Base-by-base conservation (phyloP, 1,140 invertebrate species). In the Triops longicaudatus region DNA sequence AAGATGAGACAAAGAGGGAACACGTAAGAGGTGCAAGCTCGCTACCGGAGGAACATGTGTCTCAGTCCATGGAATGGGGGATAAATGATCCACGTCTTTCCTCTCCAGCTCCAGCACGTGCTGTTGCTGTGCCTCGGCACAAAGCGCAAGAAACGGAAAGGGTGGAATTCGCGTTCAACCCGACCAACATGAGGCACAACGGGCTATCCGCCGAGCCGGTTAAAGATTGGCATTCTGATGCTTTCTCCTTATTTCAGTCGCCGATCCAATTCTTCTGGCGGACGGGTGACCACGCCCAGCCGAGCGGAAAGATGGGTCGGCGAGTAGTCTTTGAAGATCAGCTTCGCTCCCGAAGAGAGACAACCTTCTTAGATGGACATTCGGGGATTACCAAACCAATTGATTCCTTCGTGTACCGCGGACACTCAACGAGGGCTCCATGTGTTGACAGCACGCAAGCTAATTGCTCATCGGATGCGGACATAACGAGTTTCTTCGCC, bases 281-380 rank as follows among this genome's bases (percentile, higher is more conserved):
- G 50, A 63, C 50, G 50, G n/a, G 3, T 63, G 50, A 63, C 50
- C 50, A 63, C 50, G 50, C 50, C 50, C 50, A 63, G 50, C n/a
- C 22, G n/a, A 63, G 50, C 50, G 50, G 50, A 63, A 63, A 63
- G 50, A 10, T 14, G 17, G 22, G 50, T 22, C 14, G 50, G 17
- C 50, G 50, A 6, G 50, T 63, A 63, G 50, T 22, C 50, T 63
- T 63, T 63, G 50, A 63, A 63, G 50, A n/a, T 63, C 22, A 37
- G 31, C 31, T 22, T 63, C 50, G 50, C 17, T 17, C 50, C 17
- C 50, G 22, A 63, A 63, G 50, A 63, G 50, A 63, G 14, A 63
- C 50, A 63, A 22, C 50, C n/a, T 37, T 37, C 31, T 4, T 63
- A 63, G 50, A 63, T 7, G 50, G 7, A 14, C 7, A 63, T 63